These are phyloP conservation scores for Picus viridis DNA, from an alignment of 2,797 vertebrate genomes.

Conservation along the genomic window DNA sequence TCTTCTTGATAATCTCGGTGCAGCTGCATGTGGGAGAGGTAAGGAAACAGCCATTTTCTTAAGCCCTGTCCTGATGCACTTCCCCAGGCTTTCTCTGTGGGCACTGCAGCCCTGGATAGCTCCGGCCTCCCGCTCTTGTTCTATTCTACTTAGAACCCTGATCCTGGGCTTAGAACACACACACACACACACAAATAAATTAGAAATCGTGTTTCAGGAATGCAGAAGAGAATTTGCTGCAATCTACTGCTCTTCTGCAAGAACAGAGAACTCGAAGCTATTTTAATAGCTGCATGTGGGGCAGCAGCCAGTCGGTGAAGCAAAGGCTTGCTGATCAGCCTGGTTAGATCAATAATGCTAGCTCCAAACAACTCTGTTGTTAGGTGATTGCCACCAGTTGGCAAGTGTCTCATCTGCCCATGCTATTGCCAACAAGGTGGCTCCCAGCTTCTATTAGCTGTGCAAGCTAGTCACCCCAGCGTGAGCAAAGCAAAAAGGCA, in stretches of 20 bases:
- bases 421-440: neutral
- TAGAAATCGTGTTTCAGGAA: neutral
- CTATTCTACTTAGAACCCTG: neutral
- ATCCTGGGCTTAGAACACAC: neutral
- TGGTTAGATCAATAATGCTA: neutral
- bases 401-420: neutral
- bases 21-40: neutral
- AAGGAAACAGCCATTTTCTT: slow-evolving; percentile 9
- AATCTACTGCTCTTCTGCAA: neutral
- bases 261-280: neutral
- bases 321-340: neutral
- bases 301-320: neutral
- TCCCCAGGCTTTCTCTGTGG: neutral
- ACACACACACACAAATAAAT: too few species aligned
- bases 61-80: neutral
- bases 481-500: neutral
- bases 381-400: neutral
- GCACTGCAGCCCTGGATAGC: neutral
- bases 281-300: neutral
- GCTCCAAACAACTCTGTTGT: neutral
- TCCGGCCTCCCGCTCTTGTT: neutral
- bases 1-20: neutral
- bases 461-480: neutral
- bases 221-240: neutral
- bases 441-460: neutral